A percentile compares a stretch with the other conserved stretches of the same genome.
phyloP scores from a whole-genome alignment of 2,113 vertebrate genomes.

The Sebastes schlegelii region DNA sequence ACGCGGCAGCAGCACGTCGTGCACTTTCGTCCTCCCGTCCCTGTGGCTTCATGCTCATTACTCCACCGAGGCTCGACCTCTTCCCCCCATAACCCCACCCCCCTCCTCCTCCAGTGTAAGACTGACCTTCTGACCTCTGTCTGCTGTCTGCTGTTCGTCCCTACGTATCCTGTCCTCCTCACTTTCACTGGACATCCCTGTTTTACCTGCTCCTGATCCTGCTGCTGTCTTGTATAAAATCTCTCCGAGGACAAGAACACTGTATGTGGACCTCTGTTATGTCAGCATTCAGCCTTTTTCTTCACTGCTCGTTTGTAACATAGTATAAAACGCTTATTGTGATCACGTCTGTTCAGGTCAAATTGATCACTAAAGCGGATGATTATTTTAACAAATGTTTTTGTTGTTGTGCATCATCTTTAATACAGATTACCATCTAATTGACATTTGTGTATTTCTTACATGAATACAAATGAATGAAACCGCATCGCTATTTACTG shows the following conservation, averaged over 20 bases:
- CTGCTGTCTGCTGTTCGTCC: not conserved
- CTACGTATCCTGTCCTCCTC: not conserved
- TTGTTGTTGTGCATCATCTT: too few relatives aligned
- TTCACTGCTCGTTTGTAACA: not conserved
- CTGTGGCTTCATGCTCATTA: conserved; percentile 33
- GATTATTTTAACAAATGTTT: too few relatives aligned
- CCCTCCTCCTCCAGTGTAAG: not conserved
- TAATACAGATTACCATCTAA: too few relatives aligned
- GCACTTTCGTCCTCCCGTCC: not conserved
- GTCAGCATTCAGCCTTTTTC: not conserved
- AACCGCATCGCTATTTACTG: too few relatives aligned
- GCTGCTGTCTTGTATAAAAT: not conserved
- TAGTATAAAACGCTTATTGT: too few relatives aligned
- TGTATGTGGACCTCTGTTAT: not conserved
- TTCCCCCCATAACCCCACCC: not conserved
- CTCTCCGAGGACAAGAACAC: not conserved
- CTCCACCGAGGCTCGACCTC: not conserved
- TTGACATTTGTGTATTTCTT: too few relatives aligned
- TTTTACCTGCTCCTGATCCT: not conserved
- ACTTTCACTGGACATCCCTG: not conserved
- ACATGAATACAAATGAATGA: too few relatives aligned
- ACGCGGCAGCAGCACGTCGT: not conserved
- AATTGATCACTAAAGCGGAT: too few relatives aligned
- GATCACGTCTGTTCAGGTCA: too few relatives aligned
- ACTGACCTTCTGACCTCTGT: not conserved